Base-by-base conservation (phyloP, 2,888 invertebrate genomes). In the Tethea ocularis region DNA sequence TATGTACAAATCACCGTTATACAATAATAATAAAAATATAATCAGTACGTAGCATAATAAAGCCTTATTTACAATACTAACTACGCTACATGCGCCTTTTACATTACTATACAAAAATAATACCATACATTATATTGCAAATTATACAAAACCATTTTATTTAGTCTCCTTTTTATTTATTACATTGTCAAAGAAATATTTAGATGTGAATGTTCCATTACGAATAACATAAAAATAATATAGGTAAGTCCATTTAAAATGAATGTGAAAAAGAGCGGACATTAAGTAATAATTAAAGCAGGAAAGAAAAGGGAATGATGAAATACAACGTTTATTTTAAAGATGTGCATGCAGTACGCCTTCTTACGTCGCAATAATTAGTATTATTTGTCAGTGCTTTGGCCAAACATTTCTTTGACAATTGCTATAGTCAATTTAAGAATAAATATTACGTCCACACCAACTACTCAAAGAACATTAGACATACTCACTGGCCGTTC, bases 1-100 rank as follows among this genome's bases (percentile, higher is more conserved):
- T 89, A 91, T 91, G 77, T 91, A 91, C 91, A 91, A 85, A 86
- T 86, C 83, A 87, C 83, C 79, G 73, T 74, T 71, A 80, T 83
- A 76, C 84, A 81, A 74, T 80, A 80, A 82, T 83, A 86, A 76
- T 81, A 83, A 79, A 77, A 77, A 69, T 80, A 71, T 73, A 71
- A 72, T 74, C 72, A 77, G 70, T 80, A 80, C 75, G 78, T 64
- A 66, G 66, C 64, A 66, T 63, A 69, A 69, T 67, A 73, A 71
- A 69, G 68, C 74, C 71, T 62, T 52, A 56, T 52, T 58, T 57
- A 63, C 56, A 62, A 57, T 62, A 60, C 54, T 57, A 46, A 46
- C 72, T 74, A 54, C 54, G 46, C 46, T 20, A 20, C 46, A 10
- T 20, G 46, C 20, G 54, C 33, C 7, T 22, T 33, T 26, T 71